These are phyloP conservation scores for Felis chaus DNA, from an alignment of 2,113 vertebrate genomes.

Conservation along the genomic window DNA sequence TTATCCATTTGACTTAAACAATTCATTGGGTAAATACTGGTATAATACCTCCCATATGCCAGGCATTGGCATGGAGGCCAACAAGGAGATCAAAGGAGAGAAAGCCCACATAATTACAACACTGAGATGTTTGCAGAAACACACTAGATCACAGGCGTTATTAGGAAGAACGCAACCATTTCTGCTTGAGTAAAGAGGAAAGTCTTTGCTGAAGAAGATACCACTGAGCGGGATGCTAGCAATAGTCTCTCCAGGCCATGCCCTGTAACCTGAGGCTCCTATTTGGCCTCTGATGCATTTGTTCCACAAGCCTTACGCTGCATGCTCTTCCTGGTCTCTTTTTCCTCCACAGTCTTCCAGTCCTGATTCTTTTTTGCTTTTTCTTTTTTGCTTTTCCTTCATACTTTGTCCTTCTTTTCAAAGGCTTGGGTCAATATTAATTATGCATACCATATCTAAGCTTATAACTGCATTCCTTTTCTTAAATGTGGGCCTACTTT, in stretches of 20 bases:
- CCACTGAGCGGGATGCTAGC: not conserved
- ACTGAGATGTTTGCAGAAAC: not conserved
- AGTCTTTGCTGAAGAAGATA: not conserved
- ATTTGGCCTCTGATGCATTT: not conserved
- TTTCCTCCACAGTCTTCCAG: not conserved
- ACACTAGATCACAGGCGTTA: not conserved
- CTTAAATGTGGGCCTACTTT: not conserved
- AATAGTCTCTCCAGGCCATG: not conserved
- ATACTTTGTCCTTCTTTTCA: not conserved
- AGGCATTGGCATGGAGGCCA: not conserved
- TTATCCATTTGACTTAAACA: not conserved
- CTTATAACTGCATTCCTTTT: not conserved
- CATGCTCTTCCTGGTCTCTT: not conserved
- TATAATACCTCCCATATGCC: not conserved
- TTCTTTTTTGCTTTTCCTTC: not conserved
- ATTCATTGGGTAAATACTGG: not conserved
- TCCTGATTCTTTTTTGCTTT: not conserved
- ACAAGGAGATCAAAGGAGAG: not conserved
- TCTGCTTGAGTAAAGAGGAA: not conserved
- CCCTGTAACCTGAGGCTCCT: not conserved
- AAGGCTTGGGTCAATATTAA: not conserved
- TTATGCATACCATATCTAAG: not conserved
- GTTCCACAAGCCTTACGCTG: not conserved
- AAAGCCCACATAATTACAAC: not conserved
- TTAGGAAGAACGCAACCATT: not conserved